A percentile compares a stretch with the other conserved stretches of the same genome.
These are phyloP conservation scores for Tyria jacobaeae DNA, from an alignment of 2,888 invertebrate species.

Conservation along the genomic window DNA sequence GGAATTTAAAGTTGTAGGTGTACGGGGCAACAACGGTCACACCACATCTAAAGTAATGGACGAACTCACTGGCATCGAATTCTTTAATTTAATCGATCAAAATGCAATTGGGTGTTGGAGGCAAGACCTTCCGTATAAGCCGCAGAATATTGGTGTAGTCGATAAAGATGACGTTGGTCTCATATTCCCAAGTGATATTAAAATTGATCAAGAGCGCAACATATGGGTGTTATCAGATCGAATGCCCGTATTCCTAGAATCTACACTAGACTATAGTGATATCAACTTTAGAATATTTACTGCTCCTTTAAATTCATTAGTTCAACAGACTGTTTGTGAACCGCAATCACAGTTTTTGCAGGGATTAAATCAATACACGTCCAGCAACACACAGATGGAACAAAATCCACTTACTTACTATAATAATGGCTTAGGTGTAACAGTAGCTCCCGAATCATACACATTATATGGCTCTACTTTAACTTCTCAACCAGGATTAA, in stretches of 20 bases:
- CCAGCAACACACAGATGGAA: conserved; percentile 27
- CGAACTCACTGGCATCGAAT: conserved; percentile 89
- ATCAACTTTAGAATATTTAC: conserved; percentile 92
- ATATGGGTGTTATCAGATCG: conserved; percentile 94
- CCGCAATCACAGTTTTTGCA: conserved; percentile 44
- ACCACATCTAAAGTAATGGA: conserved; percentile 92
- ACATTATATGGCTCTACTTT: conserved; percentile 33
- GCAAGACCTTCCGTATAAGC: conserved; percentile 87
- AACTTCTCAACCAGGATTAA: conserved; percentile 31
- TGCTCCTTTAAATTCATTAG: conserved; percentile 88
- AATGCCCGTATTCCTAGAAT: conserved; percentile 92
- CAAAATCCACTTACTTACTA: conserved; percentile 28
- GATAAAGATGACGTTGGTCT: conserved; percentile 92
- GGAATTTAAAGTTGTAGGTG: conserved; percentile 89
- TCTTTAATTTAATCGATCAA: conserved; percentile 92
- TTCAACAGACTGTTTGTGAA: conserved; percentile 92
- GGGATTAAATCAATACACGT: conserved; percentile 18
- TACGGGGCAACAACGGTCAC: conserved; percentile 89
- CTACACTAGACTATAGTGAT: conserved; percentile 90
- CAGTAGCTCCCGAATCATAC: conserved; percentile 36
- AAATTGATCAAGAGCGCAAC: conserved; percentile 90
- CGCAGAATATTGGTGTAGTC: conserved; percentile 89
- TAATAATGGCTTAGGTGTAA: conserved; percentile 20
- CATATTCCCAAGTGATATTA: conserved; percentile 93
- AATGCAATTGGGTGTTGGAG: conserved; percentile 95